Base-by-base conservation (phyloP, 2,888 invertebrate species). In the Caenorhabditis sp. region DNA sequence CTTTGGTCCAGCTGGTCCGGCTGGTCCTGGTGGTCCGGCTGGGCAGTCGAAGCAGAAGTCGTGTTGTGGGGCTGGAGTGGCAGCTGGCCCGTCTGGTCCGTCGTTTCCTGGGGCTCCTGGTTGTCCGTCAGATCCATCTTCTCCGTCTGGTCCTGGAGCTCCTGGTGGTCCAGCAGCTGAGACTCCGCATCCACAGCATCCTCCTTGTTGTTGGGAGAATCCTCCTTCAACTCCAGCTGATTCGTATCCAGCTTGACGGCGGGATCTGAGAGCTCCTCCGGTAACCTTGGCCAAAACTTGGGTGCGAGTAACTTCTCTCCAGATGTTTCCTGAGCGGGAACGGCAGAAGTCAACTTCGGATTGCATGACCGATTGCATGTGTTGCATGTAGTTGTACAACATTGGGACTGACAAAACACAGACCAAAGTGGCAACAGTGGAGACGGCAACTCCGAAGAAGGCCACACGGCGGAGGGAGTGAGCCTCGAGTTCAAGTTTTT, bases 381-480 rank as follows among this genome's bases (percentile, higher is more conserved):
- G 83, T 75, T 84, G 84, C 69, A 84, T 77, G 80, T 84, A 83
- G 76, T 82, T 83, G 79, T 82, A 83, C 36, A 83, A 59, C 76
- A 83, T 81, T 62, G 83, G 83, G 37, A 81, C 76, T 31, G 79
- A 70, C 51, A 83, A 57, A 49, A 79, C 80, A 69, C 81, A 81
- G 53, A 79, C 75, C 24, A 82, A 64, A 21, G 78, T 78, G 59
- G 83, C 81, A 23, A 81, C 57, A 27, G 81, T 81, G 57, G 77
- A 77, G 64, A 82, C 66, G 31, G 81, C 69, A 51, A 83, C 83
- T 57, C 81, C 81, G 49, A 79, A 49, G 66, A 83, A 78, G 37
- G 83, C 83, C 55, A 81, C 72, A 63, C 74, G 69, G 50, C 81
- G 68, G 62, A 83, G 78, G 51, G 73, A 78, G 23, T 69, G 66